phyloP scores from a whole-genome alignment of 2,113 vertebrate species.

The Athene cunicularia region DNA sequence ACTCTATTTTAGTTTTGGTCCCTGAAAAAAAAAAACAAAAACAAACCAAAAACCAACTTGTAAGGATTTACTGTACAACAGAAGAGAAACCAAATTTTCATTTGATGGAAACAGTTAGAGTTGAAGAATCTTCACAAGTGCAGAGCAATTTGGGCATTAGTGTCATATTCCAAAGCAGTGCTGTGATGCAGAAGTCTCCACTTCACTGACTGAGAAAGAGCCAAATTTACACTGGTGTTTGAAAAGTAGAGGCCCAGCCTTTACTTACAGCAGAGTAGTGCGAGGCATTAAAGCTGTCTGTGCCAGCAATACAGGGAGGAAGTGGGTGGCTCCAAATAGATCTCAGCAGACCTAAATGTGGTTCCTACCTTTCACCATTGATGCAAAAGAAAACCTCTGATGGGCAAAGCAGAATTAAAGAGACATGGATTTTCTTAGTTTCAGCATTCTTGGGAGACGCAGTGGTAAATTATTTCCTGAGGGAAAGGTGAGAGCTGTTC shows the following conservation, averaged over 20 bases:
- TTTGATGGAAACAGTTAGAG: neutral
- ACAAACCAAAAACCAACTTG: too few species aligned
- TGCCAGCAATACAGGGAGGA: neutral
- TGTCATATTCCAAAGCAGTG: neutral
- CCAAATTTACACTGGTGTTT: neutral
- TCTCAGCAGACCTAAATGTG: neutral
- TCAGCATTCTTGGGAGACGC: neutral
- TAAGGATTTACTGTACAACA: neutral
- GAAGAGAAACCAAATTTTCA: neutral
- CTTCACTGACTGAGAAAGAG: neutral
- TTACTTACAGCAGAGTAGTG: neutral
- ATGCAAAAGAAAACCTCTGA: neutral
- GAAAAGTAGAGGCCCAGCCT: neutral
- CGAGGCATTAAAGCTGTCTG: accelerated
- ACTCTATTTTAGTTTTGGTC: neutral
- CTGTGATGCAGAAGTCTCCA: neutral
- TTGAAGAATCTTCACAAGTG: neutral
- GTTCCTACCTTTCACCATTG: neutral
- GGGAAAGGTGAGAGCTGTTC: neutral
- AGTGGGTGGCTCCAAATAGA: neutral
- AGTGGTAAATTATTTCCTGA: neutral
- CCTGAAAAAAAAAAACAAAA: neutral
- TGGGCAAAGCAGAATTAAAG: neutral
- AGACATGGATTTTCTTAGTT: neutral
- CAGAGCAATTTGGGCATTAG: neutral